Percentiles rank a stretch among this genome's conserved stretches.
These are phyloP conservation scores for Phymastichus coffea DNA, from an alignment of 1,140 invertebrate genomes.

Conservation along the genomic window DNA sequence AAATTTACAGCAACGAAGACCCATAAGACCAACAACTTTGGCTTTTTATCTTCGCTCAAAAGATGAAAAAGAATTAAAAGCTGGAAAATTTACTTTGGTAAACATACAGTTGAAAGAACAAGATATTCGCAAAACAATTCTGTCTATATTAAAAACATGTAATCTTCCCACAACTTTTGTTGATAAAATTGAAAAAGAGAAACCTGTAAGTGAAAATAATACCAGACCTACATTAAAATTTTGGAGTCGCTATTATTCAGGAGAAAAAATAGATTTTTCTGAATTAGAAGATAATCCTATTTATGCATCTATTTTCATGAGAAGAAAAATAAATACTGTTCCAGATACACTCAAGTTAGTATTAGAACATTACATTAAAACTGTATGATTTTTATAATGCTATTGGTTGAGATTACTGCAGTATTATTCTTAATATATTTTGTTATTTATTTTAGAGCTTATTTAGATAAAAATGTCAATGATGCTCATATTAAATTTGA, in stretches of 20 bases:
- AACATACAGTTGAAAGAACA: conserved; percentile 69
- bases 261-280: conserved; percentile 52
- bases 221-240: conserved; percentile 35
- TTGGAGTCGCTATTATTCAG: conserved; percentile 38
- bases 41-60: conserved; percentile 72
- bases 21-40: conserved; percentile 62
- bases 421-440: conserved; percentile 6
- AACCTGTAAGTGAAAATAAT: conserved; percentile 32
- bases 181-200: conserved; percentile 63
- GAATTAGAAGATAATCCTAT: conserved; percentile 59
- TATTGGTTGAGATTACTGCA: no score
- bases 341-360: conserved; percentile 57
- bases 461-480: conserved; percentile 66
- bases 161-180: conserved; percentile 81
- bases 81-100: conserved; percentile 70
- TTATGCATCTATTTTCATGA: conserved; percentile 57
- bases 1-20: conserved; percentile 65
- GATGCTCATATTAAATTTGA: conserved; percentile 63
- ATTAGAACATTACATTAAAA: conserved; percentile 1
- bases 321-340: conserved; percentile 55
- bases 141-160: conserved; percentile 76
- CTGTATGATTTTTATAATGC: neutral
- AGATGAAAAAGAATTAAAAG: conserved; percentile 63
- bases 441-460: conserved; percentile 52
- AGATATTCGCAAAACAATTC: conserved; percentile 73